phyloP scores from a whole-genome alignment of 1,140 invertebrate species.

The Hesperophylax magnus region DNA sequence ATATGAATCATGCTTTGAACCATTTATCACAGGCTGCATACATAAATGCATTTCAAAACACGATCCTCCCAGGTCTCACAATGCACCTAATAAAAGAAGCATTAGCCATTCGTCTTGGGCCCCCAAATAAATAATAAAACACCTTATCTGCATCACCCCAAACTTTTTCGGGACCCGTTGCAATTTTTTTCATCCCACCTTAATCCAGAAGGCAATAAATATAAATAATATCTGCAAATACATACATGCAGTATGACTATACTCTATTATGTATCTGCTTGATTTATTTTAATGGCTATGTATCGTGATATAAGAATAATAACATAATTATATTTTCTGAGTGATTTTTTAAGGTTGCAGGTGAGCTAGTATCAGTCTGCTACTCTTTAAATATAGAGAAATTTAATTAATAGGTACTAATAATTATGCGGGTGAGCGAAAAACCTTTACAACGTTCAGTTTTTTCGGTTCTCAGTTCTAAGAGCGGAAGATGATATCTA shows the following conservation, averaged over 20 bases:
- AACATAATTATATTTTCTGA: not conserved
- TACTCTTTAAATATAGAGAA: too few relatives aligned
- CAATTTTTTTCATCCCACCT: constrained; percentile 47
- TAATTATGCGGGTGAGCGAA: too few relatives aligned
- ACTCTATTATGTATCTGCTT: constrained; percentile 16
- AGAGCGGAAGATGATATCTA: too few relatives aligned
- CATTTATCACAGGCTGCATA: constrained; percentile 27
- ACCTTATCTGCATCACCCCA: constrained; percentile 52
- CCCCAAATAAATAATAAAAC: constrained; percentile 55
- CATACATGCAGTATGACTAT: not conserved
- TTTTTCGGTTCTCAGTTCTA: too few relatives aligned
- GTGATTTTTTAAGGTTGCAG: not conserved
- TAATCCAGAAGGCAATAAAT: constrained; percentile 41
- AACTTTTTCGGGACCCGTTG: constrained; percentile 27
- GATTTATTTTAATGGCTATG: constrained; percentile 2
- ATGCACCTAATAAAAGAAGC: constrained; percentile 39
- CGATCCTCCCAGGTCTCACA: constrained; percentile 39
- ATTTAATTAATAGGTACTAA: too few relatives aligned
- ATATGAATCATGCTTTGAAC: constrained; percentile 4
- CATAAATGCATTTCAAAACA: constrained; percentile 45
- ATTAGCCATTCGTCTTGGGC: constrained; percentile 47
- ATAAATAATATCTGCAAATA: constrained; percentile 25
- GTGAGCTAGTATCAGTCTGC: too few relatives aligned
- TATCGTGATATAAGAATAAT: constrained; percentile 6
- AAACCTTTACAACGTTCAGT: too few relatives aligned